Base-by-base conservation (phyloP, 2,113 vertebrate species). In the Nymphicus hollandicus region DNA sequence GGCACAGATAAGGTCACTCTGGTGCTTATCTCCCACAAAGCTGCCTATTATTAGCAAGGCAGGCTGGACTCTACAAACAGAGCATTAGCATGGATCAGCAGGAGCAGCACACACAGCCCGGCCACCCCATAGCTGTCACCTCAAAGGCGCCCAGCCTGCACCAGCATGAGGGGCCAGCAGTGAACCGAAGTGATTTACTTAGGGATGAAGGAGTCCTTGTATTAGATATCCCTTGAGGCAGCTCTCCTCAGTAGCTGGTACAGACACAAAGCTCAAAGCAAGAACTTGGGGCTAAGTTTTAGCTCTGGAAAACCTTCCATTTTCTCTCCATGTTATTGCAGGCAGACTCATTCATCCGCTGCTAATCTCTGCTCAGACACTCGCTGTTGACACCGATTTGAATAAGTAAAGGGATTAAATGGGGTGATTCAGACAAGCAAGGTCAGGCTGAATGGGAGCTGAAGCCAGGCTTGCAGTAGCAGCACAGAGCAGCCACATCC, bases 291-390 rank as follows among this genome's bases (percentile, higher is more conserved):
- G 11, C 11, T 7, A 1, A 2, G 41, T 80, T 89, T 44, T 9
- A 80, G 44, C 49, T 43, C 0, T 0, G 46, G 73, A 25, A 46
- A 61, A 11, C 7, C 24, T 39, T 27, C 13, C 1, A 0, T 22
- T 47, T 60, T 28, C 53, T 56, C 76, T 16, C 2, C 2, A 11
- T 0, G 2, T 18, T 79, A 13, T 60, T 9, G 3, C 47, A 1
- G 46, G 60, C 39, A 27, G 78, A 33, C 2, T 61, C 49, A 0
- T 11, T 89, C 65, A 37, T 19, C 87, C 3, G 0, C 20, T 8
- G 1, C 44, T 97, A 92, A 95, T 94, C 95, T 80, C 91, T 19
- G 58, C 91, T 89, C 85, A 89, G 94, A 94, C 70, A 0, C 49
- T 44, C 55, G 11, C 83, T 53, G 76, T 50, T 80, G 87, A 89